Conservation (phyloP, 2,888 invertebrate species). For the Orthosia incerta region DNA sequence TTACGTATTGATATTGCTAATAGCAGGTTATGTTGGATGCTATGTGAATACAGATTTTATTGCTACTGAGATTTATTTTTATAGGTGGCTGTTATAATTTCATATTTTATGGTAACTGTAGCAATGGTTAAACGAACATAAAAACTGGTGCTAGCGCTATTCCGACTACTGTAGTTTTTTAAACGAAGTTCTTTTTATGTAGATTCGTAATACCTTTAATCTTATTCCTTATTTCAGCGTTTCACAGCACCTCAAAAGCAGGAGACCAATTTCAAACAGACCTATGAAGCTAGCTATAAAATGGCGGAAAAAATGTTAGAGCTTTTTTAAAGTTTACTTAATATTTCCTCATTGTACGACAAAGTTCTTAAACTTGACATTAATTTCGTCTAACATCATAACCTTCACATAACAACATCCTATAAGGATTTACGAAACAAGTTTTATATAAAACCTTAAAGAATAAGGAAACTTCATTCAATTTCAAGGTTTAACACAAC, state of each 20-base stretch:
- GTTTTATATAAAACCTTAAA: constrained; percentile 52
- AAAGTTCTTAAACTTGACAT: not conserved
- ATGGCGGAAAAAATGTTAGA: not conserved
- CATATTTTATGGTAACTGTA: constrained; percentile 19
- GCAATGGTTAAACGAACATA: not conserved
- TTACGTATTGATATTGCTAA: constrained; percentile 54
- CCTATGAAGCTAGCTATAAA: not conserved
- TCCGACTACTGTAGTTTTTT: not conserved
- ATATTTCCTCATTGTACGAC: not conserved
- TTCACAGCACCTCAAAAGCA: not conserved
- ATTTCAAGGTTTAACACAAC: constrained; percentile 63
- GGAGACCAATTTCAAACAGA: not conserved
- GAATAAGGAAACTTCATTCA: constrained; percentile 58
- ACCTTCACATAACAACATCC: constrained; percentile 26
- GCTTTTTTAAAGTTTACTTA: not conserved
- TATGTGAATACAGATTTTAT: constrained; percentile 47
- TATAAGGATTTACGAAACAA: constrained; percentile 37
- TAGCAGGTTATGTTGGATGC: constrained; percentile 31
- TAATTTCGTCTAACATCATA: constrained; percentile 6
- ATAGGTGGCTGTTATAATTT: constrained; percentile 35
- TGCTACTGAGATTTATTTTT: constrained; percentile 41
- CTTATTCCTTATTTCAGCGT: too few relatives aligned
- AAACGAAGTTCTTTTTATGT: not conserved
- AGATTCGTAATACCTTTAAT: not conserved
- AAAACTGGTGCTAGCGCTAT: constrained; percentile 6